A percentile compares a stretch with the other conserved stretches of the same genome.
Conservation (phyloP, 2,113 vertebrate species). For the Microtus pennsylvanicus region DNA sequence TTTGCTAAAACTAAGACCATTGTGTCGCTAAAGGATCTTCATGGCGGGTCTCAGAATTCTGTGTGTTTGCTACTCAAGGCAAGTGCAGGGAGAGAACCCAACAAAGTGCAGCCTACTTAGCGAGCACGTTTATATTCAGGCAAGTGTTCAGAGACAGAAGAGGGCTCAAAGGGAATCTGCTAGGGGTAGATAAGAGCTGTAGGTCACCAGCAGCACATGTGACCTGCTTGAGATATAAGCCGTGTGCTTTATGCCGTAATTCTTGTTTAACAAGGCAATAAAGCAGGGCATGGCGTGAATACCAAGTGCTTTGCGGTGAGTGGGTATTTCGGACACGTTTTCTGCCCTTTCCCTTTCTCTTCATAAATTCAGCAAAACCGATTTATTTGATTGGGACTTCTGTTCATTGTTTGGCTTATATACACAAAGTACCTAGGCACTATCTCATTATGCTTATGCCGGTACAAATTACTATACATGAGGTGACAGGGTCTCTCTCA, state of each 20-base stretch:
- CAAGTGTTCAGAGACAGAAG: conserved; percentile 42
- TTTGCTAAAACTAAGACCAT: conserved; percentile 56
- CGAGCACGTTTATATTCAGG: conserved; percentile 57
- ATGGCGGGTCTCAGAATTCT: conserved; percentile 46
- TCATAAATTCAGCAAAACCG: conserved; percentile 60
- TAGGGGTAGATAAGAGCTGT: conserved; percentile 66
- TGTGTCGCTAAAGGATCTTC: conserved; percentile 51
- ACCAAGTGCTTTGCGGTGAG: conserved; percentile 33
- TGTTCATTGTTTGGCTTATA: conserved; percentile 44
- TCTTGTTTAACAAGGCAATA: conserved; percentile 68
- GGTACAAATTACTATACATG: conserved; percentile 29
- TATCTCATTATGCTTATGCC: conserved; percentile 54
- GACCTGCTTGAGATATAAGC: conserved; percentile 44
- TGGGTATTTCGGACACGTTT: conserved; percentile 62
- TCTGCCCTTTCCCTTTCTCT: conserved; percentile 55
- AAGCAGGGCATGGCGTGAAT: neutral
- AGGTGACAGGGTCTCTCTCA: neutral
- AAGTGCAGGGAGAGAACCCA: conserved; percentile 32
- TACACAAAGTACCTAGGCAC: conserved; percentile 15
- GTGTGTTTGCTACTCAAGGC: conserved; percentile 36
- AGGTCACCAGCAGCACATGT: conserved; percentile 51
- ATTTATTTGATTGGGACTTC: conserved; percentile 50
- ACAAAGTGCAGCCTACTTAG: conserved; percentile 8
- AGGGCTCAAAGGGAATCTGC: conserved; percentile 58
- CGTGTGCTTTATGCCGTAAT: conserved; percentile 48